Base-by-base conservation (phyloP, 2,797 vertebrate genomes). In the Neosilurus mollespiculum region DNA sequence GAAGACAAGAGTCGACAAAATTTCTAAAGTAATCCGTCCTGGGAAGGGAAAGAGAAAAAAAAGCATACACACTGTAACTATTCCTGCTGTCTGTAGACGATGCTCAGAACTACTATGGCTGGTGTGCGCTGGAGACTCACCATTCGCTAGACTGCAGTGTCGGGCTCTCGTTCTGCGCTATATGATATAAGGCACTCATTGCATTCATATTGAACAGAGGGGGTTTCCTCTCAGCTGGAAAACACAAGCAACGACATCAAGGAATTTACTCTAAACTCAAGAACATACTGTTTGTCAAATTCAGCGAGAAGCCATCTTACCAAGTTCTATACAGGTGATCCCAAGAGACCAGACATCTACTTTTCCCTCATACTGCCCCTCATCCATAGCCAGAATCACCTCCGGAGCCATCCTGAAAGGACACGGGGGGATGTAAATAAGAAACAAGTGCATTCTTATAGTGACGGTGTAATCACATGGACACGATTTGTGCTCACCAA, bases 171-270 rank as follows among this genome's bases (percentile, higher is more conserved):
- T 99, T 99, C 96, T 99, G 98, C 89, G 98, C 98, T 97, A 99
- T 99, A 93, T 99, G 98, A 93, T 99, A 99, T 98, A 99, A 99
- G 98, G 98, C 98, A 99, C 98, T 99, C 98, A 99, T 99, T 93
- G 98, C 98, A 93, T 99, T 99, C 98, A 99, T 99, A 92, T 99
- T 99, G 95, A 99, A 99, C 94, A 99, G 95, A 89, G 98, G 98
- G 90, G 98, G 98, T 91, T 99, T 99, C 94, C 97, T 96, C 95
- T 99, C 98, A 90, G 98, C 98, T 99, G 90, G 84, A 62, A 56
- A 59, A 76, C 20, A 81, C 49, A 58, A 24, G 37, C 43, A 12
- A 64, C 53, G 58, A 76, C 11, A 80, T 43, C 37, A 18, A 10
- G 7, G 37, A 26, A 78, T 78, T 43, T 49, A 81, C 61, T 51